These are phyloP conservation scores for Caenorhabditis sp. DNA, from an alignment of 2,888 invertebrate species.

Conservation along the genomic window DNA sequence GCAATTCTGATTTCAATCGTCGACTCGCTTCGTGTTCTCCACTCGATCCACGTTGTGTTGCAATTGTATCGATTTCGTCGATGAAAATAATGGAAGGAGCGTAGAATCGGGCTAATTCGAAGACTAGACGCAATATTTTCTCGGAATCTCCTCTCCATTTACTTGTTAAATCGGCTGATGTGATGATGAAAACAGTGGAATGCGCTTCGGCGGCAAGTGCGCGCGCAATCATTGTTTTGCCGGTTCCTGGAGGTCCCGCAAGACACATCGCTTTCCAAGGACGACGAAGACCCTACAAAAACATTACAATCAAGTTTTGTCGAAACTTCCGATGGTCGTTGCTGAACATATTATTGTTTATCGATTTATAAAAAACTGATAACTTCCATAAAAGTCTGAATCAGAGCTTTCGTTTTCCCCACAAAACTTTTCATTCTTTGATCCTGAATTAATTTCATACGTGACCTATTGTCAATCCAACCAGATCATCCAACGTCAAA, in stretches of 20 bases:
- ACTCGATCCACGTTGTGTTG: constrained; percentile 82
- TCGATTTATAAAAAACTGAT: too few relatives aligned
- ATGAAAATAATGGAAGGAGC: constrained; percentile 76
- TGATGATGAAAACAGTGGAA: constrained; percentile 80
- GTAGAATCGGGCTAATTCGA: constrained; percentile 84
- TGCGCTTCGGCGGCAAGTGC: constrained; percentile 75
- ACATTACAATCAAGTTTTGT: too few relatives aligned
- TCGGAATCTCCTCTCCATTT: constrained; percentile 99
- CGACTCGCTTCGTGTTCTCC: constrained; percentile 96
- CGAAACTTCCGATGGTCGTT: too few relatives aligned
- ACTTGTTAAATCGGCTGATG: constrained; percentile 94
- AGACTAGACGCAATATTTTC: constrained; percentile 91
- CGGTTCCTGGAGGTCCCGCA: constrained; percentile 78
- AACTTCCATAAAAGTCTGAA: too few relatives aligned
- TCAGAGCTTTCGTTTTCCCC: too few relatives aligned
- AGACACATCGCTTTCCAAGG: constrained; percentile 86
- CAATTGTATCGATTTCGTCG: constrained; percentile 95
- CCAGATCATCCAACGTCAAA: too few relatives aligned
- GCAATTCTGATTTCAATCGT: constrained; percentile 86
- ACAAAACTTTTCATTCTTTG: too few relatives aligned
- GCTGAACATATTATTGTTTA: too few relatives aligned
- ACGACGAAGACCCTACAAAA: constrained; percentile 74
- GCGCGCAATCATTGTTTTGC: constrained; percentile 73
- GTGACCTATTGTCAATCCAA: too few relatives aligned
- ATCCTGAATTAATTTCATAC: too few relatives aligned